Evolutionary conservation across 2,113 vertebrate species (phyloP), one percentile per base, ranked within the genome.

Genomic region (Heterotilapia buettikoferi): DNA sequence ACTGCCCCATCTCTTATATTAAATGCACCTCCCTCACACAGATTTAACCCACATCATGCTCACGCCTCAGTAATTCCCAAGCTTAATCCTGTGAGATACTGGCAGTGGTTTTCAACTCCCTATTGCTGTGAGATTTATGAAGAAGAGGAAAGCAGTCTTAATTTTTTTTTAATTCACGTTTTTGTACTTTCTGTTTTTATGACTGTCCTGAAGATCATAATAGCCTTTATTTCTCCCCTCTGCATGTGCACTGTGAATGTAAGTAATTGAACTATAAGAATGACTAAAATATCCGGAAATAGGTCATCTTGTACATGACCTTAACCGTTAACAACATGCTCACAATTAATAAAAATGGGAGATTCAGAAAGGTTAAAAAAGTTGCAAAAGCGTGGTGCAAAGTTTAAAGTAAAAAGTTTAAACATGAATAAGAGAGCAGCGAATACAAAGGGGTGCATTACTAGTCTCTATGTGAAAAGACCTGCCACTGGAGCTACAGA

Each of bases 1-100:
- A 93, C 79, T 86, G 87, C 94, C 83, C 94, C 89, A 93, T 94
- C 85, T 88, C 84, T 92, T 76, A 92, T 92, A 95, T 95, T 96
- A 93, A 95, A 92, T 90, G n/a, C 87, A 86, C 82, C 80, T 84
- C 89, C 24, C 84, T 93, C 71, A 43, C 33, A 82, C 68, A 88
- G 79, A 89, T 94, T 91, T 93, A 91, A 92, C 86, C 82, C 71
- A 80, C 88, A 82, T 84, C 76, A 26, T 53, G 61, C 50, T 71
- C 29, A 19, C 85, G 88, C 87, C 90, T 90, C 86, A 68, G 86
- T 92, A 87, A 93, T 93, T 87, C 80, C 88, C 73, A 45, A 36
- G 88, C 43, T 38, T 96, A 95, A 96, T 95, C 91, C 93, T 78
- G 14, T 71, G 84, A 83, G 89, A 85, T 66, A 54, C 80, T 33